A percentile compares a stretch with the other conserved stretches of the same genome.
These are phyloP conservation scores for Troilus luridus DNA, from an alignment of 2,888 invertebrate species.

Conservation along the genomic window DNA sequence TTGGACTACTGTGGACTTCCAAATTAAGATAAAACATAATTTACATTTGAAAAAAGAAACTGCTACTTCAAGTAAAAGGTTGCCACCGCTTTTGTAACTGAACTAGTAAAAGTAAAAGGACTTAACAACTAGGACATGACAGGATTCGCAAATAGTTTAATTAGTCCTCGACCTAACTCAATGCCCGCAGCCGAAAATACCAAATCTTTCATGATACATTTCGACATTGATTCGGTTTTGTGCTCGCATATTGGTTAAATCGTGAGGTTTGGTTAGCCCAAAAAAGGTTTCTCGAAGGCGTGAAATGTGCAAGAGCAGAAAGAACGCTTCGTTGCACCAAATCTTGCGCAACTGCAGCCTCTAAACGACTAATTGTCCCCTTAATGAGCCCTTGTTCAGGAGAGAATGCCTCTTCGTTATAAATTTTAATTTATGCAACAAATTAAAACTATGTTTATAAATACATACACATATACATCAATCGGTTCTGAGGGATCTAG, in stretches of 20 bases:
- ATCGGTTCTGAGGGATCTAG: no score
- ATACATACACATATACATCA: no score
- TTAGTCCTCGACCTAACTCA: not conserved
- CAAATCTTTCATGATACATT: not conserved
- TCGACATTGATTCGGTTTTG: not conserved
- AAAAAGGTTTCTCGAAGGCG: not conserved
- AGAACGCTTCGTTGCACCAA: constrained; percentile 22
- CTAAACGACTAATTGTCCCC: not conserved
- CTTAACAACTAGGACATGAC: not conserved
- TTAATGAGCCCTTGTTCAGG: not conserved
- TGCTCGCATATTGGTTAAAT: not conserved
- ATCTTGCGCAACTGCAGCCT: not conserved
- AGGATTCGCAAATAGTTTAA: not conserved
- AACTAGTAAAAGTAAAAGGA: not conserved
- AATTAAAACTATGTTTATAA: not conserved
- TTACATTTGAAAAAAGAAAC: not conserved
- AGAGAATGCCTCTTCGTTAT: constrained; percentile 32
- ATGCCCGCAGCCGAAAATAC: not conserved
- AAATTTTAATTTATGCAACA: constrained; percentile 32
- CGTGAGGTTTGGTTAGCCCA: constrained; percentile 5
- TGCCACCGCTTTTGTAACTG: not conserved
- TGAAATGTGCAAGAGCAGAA: not conserved
- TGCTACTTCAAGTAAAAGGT: not conserved
- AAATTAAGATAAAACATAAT: no score
- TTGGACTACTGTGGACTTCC: no score